These are phyloP conservation scores for Misgurnus mizolepis DNA, from an alignment of 2,113 vertebrate species.

Conservation along the genomic window DNA sequence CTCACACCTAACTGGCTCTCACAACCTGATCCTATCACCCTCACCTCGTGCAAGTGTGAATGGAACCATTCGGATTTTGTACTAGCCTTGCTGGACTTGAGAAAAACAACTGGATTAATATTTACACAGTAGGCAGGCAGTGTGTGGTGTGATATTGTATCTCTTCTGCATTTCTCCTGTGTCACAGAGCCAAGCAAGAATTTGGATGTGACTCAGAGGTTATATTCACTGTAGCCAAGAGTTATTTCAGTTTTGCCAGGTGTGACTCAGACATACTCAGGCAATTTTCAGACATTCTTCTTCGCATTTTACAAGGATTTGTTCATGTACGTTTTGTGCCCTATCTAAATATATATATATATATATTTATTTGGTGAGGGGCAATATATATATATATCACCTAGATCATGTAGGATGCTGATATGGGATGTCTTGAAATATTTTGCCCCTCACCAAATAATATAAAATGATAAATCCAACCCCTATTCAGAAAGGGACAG, in stretches of 20 bases:
- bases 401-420: background rate
- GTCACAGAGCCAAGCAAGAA: background rate
- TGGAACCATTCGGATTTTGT: slow-evolving; percentile 18
- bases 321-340: background rate
- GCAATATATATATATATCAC: background rate
- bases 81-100: slow-evolving; percentile 8
- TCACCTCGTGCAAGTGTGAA: slow-evolving; percentile 28
- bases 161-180: background rate
- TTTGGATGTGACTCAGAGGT: background rate
- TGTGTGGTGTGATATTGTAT: slow-evolving; percentile 29
- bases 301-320: background rate
- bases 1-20: slow-evolving; percentile 33
- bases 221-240: background rate
- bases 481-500: too few species aligned
- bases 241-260: background rate
- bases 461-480: too few species aligned
- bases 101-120: slow-evolving; percentile 26
- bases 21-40: slow-evolving; percentile 25
- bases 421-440: background rate
- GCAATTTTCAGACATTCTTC: background rate
- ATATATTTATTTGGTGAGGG: too few species aligned
- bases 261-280: background rate
- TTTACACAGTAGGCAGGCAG: slow-evolving; percentile 15
- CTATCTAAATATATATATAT: background rate
- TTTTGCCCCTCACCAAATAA: too few species aligned